Evolutionary conservation across 1,140 invertebrate genomes (phyloP), one percentile per base, ranked within the genome.

Genomic region (Caenorhabditis elegans): DNA sequence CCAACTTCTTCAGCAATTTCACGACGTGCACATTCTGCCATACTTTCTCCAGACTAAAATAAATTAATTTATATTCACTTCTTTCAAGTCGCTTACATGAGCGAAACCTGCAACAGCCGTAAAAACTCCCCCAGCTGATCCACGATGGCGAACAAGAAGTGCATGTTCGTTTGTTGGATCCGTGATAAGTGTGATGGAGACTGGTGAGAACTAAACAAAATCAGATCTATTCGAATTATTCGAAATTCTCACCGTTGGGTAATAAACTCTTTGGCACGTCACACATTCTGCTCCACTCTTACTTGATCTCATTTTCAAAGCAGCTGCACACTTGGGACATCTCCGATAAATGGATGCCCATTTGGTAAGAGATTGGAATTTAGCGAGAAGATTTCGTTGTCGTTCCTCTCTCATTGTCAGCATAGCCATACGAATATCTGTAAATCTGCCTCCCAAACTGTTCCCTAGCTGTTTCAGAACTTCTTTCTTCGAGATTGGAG

Each of bases 1-100:
- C 92, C 92, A 82, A 91, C 91, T 88, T 93, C 92, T 86, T 93
- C 92, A 26, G 91, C 91, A 1, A 93, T 91, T 87, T 93, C 92
- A 60, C 92, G 85, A 49, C 90, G 81, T n/a, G 92, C 92, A 34
- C 91, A 91, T 79, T 92, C 91, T 83, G 92, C 91, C 36, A 93
- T 86, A 34, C 90, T 90, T 89, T 93, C 92, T 17, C 92, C 92
- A 91, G 85, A 17, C 85, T 88, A 75, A 28, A 87, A 83, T 17
- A 13, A 19, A 26, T 60, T 36, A 76, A 43, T 8, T 47, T 3
- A 80, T 22, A 82, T 46, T 48, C 55, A 11, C 15, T 17, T 46
- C 77, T 43, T 55, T 22, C 39, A 43, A 15, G 17, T 5, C 19
- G 36, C 92, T 92, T 86, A 92, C 90, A 88, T 92, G 92, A 85